A percentile compares a stretch with the other conserved stretches of the same genome.
Conservation (phyloP, 1,140 invertebrate species). For the Periplaneta americana region DNA sequence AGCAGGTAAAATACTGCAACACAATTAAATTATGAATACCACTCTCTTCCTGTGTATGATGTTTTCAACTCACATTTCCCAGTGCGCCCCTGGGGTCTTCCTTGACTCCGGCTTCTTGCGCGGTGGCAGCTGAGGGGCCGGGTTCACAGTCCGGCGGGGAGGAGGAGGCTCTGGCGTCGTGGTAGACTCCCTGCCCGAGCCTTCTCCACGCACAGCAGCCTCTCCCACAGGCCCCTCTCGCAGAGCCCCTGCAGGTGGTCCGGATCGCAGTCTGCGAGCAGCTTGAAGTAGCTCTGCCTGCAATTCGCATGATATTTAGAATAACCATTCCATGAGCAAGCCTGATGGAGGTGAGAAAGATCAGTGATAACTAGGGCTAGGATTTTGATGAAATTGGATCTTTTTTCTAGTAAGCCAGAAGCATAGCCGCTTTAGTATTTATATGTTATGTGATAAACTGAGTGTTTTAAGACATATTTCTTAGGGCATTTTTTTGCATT, state of each 20-base stretch:
- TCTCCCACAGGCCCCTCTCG: background rate
- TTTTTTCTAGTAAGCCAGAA: too few relatives aligned
- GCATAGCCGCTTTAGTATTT: too few relatives aligned
- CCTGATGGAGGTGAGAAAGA: background rate
- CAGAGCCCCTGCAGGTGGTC: constrained; percentile 26
- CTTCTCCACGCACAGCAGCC: constrained; percentile 25
- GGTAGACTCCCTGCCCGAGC: constrained; percentile 54
- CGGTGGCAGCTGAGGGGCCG: background rate
- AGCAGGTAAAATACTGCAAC: too few relatives aligned
- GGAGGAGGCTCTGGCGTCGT: constrained; percentile 22
- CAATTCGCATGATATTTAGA: too few relatives aligned
- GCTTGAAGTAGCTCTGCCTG: constrained; percentile 59
- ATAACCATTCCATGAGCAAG: too few relatives aligned
- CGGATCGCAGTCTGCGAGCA: constrained; percentile 50
- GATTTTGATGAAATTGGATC: too few relatives aligned
- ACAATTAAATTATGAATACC: too few relatives aligned
- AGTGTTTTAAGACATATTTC: too few relatives aligned
- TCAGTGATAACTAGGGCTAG: too few relatives aligned
- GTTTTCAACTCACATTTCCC: background rate
- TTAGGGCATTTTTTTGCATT: too few relatives aligned
- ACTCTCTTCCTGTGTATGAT: too few relatives aligned
- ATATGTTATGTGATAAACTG: too few relatives aligned
- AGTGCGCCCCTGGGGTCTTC: background rate
- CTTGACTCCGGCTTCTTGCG: background rate
- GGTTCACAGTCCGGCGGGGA: constrained; percentile 8